Evolutionary conservation across 2,888 invertebrate species (phyloP).

Genomic region (Eristalis arbustorum): DNA sequence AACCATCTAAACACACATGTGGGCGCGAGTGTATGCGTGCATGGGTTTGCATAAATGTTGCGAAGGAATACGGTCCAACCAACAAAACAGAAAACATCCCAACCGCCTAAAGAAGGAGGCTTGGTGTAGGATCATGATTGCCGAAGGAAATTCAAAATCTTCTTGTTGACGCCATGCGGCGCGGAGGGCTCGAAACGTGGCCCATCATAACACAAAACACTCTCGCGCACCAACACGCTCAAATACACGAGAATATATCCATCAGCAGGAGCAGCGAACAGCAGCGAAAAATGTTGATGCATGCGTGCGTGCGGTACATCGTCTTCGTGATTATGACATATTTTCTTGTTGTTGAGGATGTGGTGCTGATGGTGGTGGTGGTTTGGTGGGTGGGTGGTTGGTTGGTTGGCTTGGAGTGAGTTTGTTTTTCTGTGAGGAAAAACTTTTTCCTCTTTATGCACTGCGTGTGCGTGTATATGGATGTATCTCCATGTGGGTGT

Average conservation of each 20-base stretch:
- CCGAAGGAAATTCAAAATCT: slow-evolving; percentile 52
- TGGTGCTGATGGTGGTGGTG: neutral
- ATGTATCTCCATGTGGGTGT: slow-evolving; percentile 13
- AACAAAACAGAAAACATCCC: slow-evolving; percentile 28
- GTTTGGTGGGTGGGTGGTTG: neutral
- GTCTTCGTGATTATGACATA: slow-evolving; percentile 66
- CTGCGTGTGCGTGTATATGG: slow-evolving; percentile 20
- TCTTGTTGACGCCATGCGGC: slow-evolving; percentile 17
- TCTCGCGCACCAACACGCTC: slow-evolving; percentile 10
- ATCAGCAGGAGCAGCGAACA: slow-evolving; percentile 27
- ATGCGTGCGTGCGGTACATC: slow-evolving; percentile 67
- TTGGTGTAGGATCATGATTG: slow-evolving; percentile 57
- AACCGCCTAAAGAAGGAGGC: slow-evolving; percentile 20
- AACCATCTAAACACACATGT: neutral
- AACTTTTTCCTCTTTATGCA: slow-evolving; percentile 35
- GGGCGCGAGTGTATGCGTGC: neutral
- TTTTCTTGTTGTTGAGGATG: slow-evolving; percentile 28
- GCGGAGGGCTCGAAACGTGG: slow-evolving; percentile 7
- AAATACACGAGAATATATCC: slow-evolving; percentile 8
- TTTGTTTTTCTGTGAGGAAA: slow-evolving; percentile 45
- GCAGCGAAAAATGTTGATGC: slow-evolving; percentile 65
- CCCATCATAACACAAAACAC: slow-evolving; percentile 33
- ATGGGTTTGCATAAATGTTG: slow-evolving; percentile 42
- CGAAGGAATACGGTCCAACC: slow-evolving; percentile 37
- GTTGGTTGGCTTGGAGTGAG: neutral